These are phyloP conservation scores for Eurosta solidaginis DNA, from an alignment of 1,140 invertebrate genomes.

Conservation along the genomic window DNA sequence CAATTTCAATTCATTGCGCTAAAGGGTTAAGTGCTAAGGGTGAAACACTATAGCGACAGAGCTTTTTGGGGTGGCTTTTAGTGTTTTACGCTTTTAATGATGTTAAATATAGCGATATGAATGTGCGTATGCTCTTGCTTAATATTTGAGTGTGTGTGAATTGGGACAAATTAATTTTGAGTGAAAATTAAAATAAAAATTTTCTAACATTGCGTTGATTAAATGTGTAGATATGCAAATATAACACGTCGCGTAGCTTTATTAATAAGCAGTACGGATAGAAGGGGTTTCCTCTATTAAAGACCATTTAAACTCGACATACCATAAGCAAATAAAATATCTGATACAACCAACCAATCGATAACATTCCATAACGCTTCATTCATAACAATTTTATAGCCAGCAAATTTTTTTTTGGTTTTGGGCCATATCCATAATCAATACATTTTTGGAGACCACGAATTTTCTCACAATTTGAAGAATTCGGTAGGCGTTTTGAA, in stretches of 20 bases:
- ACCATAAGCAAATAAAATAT: too few relatives aligned
- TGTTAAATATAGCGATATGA: not conserved
- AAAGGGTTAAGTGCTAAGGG: constrained; percentile 3
- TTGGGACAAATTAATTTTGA: constrained; percentile 21
- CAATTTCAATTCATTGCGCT: not conserved
- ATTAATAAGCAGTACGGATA: not conserved
- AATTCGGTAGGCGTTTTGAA: too few relatives aligned
- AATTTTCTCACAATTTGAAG: too few relatives aligned
- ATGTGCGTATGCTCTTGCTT: not conserved
- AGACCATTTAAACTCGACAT: too few relatives aligned
- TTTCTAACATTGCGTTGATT: constrained; percentile 24
- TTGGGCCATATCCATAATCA: too few relatives aligned
- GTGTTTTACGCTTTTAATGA: not conserved
- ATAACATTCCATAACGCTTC: too few relatives aligned
- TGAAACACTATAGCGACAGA: not conserved
- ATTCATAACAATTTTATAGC: too few relatives aligned
- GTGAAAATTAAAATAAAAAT: constrained; percentile 30
- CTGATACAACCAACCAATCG: too few relatives aligned
- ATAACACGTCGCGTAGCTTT: not conserved
- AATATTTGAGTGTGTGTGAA: not conserved
- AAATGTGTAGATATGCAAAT: constrained; percentile 28
- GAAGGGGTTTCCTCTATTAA: too few relatives aligned
- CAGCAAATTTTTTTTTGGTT: too few relatives aligned
- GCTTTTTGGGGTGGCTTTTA: not conserved
- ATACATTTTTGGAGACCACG: too few relatives aligned